phyloP scores from a whole-genome alignment of 2,113 vertebrate genomes.

The Circaetus cinerascens region DNA sequence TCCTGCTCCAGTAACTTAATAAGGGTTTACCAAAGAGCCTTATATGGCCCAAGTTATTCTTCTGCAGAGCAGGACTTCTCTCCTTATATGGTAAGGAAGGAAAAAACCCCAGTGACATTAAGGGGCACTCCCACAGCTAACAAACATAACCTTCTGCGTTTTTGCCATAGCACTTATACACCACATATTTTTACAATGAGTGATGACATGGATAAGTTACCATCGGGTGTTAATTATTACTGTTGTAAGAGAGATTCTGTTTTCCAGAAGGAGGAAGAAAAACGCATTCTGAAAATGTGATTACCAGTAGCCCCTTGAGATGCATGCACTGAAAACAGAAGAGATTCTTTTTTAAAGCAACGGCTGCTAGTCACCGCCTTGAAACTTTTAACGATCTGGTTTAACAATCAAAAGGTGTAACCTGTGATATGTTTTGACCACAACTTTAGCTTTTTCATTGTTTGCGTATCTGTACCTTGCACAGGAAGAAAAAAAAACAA shows the following conservation, averaged over 20 bases:
- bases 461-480: neutral
- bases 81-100: slow-evolving; percentile 83
- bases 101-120: slow-evolving; percentile 49
- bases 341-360: neutral
- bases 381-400: neutral
- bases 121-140: slow-evolving; percentile 64
- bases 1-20: slow-evolving; percentile 43
- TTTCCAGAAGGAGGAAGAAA: neutral
- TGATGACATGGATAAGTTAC: neutral
- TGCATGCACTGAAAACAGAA: neutral
- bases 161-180: neutral
- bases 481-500: neutral
- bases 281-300: neutral
- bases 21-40: slow-evolving; percentile 49
- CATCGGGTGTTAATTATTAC: neutral
- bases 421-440: neutral
- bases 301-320: neutral
- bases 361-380: neutral
- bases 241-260: neutral
- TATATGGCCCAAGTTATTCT: slow-evolving; percentile 36
- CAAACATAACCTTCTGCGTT: slow-evolving; percentile 35
- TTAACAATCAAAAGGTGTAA: neutral
- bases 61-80: slow-evolving; percentile 65
- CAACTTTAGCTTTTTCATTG: neutral
- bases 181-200: slow-evolving; percentile 32